These are phyloP conservation scores for Pedetes capensis DNA, from an alignment of 2,113 vertebrate species.

Conservation along the genomic window DNA sequence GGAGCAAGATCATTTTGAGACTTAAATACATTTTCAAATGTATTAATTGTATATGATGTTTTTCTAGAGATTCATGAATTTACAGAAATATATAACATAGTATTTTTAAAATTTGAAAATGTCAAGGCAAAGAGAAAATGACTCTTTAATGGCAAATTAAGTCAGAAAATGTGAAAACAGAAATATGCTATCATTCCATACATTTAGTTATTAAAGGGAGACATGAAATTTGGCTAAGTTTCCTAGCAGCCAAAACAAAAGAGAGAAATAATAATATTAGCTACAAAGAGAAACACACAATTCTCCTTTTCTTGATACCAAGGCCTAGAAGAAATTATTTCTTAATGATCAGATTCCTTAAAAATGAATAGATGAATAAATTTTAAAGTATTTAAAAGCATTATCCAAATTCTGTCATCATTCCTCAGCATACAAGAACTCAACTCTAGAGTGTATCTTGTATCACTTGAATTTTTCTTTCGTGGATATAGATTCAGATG, in stretches of 20 bases:
- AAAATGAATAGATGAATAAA: not conserved
- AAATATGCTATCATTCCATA: not conserved
- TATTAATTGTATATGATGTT: not conserved
- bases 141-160: not conserved
- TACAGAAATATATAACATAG: not conserved
- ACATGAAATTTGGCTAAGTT: not conserved
- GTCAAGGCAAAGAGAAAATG: not conserved
- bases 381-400: not conserved
- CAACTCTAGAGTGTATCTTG: not conserved
- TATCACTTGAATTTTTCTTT: not conserved
- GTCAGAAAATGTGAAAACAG: not conserved
- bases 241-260: not conserved
- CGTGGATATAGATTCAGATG: not conserved
- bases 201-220: not conserved
- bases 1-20: not conserved
- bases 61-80: conserved; percentile 15
- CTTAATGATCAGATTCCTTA: not conserved
- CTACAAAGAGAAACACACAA: not conserved
- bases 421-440: not conserved
- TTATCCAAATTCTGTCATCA: not conserved
- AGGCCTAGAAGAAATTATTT: not conserved
- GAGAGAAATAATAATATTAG: not conserved
- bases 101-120: not conserved
- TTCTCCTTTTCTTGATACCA: not conserved
- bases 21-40: not conserved